These are phyloP conservation scores for Poecilia picta DNA, from an alignment of 2,797 vertebrate species.

Conservation along the genomic window DNA sequence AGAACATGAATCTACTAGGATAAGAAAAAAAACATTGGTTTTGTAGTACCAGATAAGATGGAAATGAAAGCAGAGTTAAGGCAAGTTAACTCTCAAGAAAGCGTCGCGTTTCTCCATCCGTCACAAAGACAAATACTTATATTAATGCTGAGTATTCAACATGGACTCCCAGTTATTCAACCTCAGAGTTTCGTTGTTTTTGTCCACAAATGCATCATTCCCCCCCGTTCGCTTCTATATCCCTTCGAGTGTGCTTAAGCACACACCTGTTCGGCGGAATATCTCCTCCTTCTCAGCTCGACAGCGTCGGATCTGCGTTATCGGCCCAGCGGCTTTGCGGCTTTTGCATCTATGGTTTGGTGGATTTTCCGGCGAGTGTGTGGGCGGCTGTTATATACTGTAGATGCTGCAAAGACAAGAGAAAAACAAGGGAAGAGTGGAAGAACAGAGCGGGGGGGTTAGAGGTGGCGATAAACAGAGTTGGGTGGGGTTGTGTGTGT, in stretches of 20 bases:
- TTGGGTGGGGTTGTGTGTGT: slow-evolving; percentile 38
- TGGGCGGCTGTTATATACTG: slow-evolving; percentile 56
- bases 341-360: slow-evolving; percentile 45
- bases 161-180: background rate
- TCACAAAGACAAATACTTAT: slow-evolving; percentile 17
- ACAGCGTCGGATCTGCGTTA: slow-evolving; percentile 47
- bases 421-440: slow-evolving; percentile 52
- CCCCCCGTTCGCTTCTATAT: background rate
- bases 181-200: slow-evolving; percentile 9
- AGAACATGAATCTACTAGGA: background rate
- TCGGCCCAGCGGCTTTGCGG: slow-evolving; percentile 46
- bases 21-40: background rate
- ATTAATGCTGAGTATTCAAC: slow-evolving; percentile 2
- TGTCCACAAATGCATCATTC: background rate
- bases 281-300: slow-evolving; percentile 27
- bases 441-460: slow-evolving; percentile 44
- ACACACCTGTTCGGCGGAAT: slow-evolving; percentile 34
- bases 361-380: slow-evolving; percentile 45
- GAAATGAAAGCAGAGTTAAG: slow-evolving; percentile 8
- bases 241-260: background rate
- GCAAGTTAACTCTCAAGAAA: slow-evolving; percentile 3
- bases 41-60: slow-evolving; percentile 9
- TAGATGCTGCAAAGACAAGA: slow-evolving; percentile 67
- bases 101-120: background rate
- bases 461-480: slow-evolving; percentile 78